phyloP scores from a whole-genome alignment of 1,140 invertebrate genomes.

The Drosophila guanche region DNA sequence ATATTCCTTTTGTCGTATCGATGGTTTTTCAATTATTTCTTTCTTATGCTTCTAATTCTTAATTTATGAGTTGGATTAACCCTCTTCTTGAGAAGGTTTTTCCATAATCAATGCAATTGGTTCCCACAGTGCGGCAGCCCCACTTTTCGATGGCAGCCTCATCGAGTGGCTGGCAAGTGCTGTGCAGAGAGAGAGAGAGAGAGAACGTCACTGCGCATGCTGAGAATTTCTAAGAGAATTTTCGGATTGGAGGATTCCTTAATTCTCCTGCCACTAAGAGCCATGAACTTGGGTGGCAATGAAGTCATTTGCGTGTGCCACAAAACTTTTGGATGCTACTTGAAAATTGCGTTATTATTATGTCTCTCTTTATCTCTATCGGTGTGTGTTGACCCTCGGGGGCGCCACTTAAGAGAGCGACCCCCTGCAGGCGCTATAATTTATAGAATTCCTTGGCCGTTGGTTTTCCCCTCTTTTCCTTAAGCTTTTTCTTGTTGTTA shows the following conservation, averaged over 20 bases:
- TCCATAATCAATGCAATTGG: conserved; percentile 18
- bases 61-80: not conserved
- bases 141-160: conserved; percentile 28
- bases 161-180: not conserved
- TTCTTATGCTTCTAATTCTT: too few relatives aligned
- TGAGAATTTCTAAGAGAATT: conserved; percentile 37
- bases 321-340: conserved; percentile 39
- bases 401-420: conserved; percentile 23
- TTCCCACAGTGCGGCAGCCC: conserved; percentile 30
- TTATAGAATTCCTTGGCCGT: conserved; percentile 33
- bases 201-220: conserved; percentile 44
- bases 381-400: conserved; percentile 35
- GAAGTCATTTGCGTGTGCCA: conserved; percentile 34
- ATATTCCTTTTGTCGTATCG: too few relatives aligned
- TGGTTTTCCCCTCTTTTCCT: conserved; percentile 9
- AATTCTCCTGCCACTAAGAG: conserved; percentile 8
- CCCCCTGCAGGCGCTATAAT: conserved; percentile 32
- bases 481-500: conserved; percentile 36
- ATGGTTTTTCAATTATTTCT: too few relatives aligned
- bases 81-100: not conserved
- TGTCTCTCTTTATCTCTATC: conserved; percentile 16
- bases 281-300: conserved; percentile 41
- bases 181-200: conserved; percentile 1
- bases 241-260: too few relatives aligned
- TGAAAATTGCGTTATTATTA: conserved; percentile 50